Evolutionary conservation across 2,888 invertebrate species (phyloP).

Genomic region (Cryptus armator): DNA sequence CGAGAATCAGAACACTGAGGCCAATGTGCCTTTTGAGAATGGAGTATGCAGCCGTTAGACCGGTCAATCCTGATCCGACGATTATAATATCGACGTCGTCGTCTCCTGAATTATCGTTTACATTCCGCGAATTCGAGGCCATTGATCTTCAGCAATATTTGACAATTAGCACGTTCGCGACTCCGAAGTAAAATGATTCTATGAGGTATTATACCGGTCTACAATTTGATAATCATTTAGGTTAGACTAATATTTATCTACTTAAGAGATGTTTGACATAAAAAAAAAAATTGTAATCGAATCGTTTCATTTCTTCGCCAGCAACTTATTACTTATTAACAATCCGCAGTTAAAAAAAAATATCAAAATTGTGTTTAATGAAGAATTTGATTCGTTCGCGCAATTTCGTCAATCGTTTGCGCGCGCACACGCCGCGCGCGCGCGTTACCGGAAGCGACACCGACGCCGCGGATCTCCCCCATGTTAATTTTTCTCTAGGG

Average conservation of each 20-base stretch:
- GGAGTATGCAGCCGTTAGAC: constrained; percentile 76
- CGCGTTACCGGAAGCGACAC: background rate
- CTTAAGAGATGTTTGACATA: no score
- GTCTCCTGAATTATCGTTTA: constrained; percentile 61
- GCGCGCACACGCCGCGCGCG: background rate
- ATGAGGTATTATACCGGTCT: no score
- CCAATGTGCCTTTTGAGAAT: constrained; percentile 73
- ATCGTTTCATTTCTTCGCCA: no score
- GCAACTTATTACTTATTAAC: no score
- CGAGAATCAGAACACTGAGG: constrained; percentile 75
- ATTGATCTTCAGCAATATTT: constrained; percentile 4
- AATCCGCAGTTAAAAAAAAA: no score
- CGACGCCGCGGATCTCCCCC: background rate
- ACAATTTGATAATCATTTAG: no score
- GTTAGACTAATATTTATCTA: no score
- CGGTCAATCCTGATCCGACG: constrained; percentile 78
- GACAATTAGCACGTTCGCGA: no score
- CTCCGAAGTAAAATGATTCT: no score
- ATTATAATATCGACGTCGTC: constrained; percentile 77
- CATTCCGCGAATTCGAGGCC: constrained; percentile 7
- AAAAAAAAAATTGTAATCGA: no score
- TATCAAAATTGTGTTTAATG: no score
- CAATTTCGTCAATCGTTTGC: background rate
- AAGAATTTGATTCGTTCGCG: constrained; percentile 1
- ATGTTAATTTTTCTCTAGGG: constrained; percentile 9